phyloP scores from a whole-genome alignment of 2,797 vertebrate genomes.

The Tokudaia muenninki region DNA sequence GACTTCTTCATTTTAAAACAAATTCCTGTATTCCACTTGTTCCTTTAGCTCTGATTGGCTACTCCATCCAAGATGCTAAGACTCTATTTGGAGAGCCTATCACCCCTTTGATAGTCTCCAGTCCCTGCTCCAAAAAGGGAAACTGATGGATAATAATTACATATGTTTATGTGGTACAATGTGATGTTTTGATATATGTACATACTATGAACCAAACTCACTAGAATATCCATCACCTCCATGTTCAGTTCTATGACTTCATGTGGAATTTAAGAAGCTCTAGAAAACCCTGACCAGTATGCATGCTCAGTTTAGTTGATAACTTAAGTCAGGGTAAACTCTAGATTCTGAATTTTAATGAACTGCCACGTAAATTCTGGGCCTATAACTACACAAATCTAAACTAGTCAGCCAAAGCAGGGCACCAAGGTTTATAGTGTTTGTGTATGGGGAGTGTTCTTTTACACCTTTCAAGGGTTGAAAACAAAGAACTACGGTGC shows the following conservation, averaged over 20 bases:
- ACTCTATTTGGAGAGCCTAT: background rate
- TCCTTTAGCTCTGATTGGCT: background rate
- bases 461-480: background rate
- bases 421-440: background rate
- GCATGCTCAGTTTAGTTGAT: background rate
- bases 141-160: background rate
- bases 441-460: background rate
- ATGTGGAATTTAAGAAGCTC: background rate
- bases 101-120: background rate
- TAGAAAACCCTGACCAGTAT: background rate
- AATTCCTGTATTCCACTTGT: background rate
- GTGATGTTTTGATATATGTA: background rate
- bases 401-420: background rate
- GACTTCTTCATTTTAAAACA: slow-evolving; percentile 1
- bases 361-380: background rate
- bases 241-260: no score
- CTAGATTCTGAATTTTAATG: background rate
- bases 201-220: background rate
- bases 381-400: background rate
- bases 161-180: background rate
- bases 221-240: background rate
- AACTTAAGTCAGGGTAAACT: background rate
- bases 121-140: background rate
- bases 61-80: background rate
- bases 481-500: background rate